Conservation (phyloP, 2,888 invertebrate species). For the Stratiomys singularior region DNA sequence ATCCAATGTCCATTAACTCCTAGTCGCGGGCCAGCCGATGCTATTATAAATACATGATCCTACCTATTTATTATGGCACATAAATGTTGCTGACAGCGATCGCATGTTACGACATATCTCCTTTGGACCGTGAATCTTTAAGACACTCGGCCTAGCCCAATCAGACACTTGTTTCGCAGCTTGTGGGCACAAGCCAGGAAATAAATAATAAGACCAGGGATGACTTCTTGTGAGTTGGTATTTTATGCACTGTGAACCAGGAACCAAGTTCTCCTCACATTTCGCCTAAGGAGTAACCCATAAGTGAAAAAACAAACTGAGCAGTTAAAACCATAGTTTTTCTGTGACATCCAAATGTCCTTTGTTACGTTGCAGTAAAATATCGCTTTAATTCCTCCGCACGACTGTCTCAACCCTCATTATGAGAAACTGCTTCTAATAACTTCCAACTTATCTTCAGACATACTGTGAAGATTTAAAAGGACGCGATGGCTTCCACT, state of each 20-base stretch:
- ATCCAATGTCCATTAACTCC: background rate
- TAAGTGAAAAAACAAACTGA: too few relatives aligned
- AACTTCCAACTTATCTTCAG: background rate
- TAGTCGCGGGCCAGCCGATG: background rate
- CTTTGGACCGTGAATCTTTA: background rate
- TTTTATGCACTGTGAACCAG: too few relatives aligned
- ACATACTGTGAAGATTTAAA: background rate
- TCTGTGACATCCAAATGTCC: too few relatives aligned
- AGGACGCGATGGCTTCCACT: background rate
- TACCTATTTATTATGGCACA: conserved; percentile 1
- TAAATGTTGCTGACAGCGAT: conserved; percentile 8
- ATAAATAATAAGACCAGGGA: background rate
- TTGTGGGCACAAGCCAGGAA: background rate
- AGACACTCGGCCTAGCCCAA: background rate
- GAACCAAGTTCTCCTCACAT: too few relatives aligned
- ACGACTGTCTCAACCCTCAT: too few relatives aligned
- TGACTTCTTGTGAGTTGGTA: background rate
- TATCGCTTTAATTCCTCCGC: too few relatives aligned
- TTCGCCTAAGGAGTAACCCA: too few relatives aligned
- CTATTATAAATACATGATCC: background rate
- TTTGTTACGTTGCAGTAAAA: too few relatives aligned
- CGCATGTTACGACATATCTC: conserved; percentile 1
- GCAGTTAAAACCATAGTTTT: too few relatives aligned
- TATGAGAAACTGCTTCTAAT: too few relatives aligned
- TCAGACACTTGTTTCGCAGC: background rate